A percentile compares a stretch with the other conserved stretches of the same genome.
phyloP scores from a whole-genome alignment of 2,888 invertebrate species.

The Trypoxylon attenuatum region DNA sequence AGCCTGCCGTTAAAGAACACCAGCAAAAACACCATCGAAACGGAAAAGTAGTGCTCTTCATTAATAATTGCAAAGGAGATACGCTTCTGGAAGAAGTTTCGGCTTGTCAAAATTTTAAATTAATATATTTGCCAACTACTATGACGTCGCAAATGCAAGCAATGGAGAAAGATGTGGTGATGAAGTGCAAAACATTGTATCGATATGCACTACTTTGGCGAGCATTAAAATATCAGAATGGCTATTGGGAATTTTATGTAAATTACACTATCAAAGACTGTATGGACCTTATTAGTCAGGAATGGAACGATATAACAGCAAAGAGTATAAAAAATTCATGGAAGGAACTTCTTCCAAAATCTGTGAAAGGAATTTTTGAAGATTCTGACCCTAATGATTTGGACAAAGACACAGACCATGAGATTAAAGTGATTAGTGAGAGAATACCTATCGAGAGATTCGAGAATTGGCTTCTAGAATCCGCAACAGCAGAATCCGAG shows the following conservation, averaged over 20 bases:
- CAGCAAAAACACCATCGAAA: background rate
- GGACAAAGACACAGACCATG: background rate
- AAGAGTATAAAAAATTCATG: background rate
- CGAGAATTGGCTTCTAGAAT: background rate
- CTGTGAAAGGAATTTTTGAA: no score
- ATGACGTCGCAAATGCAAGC: background rate
- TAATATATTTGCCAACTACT: conserved; percentile 2
- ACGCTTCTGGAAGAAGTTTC: background rate
- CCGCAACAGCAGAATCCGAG: background rate
- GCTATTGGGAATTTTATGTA: background rate
- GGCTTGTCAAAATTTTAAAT: background rate
- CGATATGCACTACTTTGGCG: background rate
- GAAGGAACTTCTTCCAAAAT: background rate
- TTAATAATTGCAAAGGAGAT: background rate
- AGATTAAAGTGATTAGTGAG: background rate
- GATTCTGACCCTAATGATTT: background rate
- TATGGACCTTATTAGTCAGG: background rate
- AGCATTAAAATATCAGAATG: background rate
- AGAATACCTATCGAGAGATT: background rate
- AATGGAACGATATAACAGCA: background rate
- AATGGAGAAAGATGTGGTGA: background rate
- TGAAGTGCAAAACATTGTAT: background rate
- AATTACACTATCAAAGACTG: background rate
- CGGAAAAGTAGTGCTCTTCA: conserved; percentile 5
- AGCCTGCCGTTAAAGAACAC: background rate